Base-by-base conservation (phyloP, 2,888 invertebrate genomes). In the Xanthorhoe spadicearia region DNA sequence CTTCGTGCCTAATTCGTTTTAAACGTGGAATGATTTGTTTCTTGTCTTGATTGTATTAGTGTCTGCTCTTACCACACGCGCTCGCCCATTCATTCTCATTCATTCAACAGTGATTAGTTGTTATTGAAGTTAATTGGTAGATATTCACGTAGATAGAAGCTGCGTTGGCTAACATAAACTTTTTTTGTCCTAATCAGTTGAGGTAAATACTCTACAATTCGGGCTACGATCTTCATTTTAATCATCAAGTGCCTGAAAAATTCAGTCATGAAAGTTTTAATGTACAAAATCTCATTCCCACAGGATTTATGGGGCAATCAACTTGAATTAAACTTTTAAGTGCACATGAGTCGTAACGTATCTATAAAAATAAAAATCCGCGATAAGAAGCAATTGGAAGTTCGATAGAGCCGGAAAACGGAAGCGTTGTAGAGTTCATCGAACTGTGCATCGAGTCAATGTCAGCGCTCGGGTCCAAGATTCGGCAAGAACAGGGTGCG, bases 401-500 rank as follows among this genome's bases (percentile, higher is more conserved):
- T 79, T 82, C 74, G 80, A 82, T 84, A 85, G 77, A 79, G 78
- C 79, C 86, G 88, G 89, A 87, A 88, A 86, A 80, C 85, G 89
- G 89, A 90, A 90, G 85, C 85, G 77, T 78, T 78, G 78, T 69
- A 72, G 80, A 82, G 90, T 84, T 89, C 87, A 79, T 81, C 84
- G 90, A 91, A 87, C 92, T 81, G 72, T 72, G 79, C 82, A 82
- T 68, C 78, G 86, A 92, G 91, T 92, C 92, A 92, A 92, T 92
- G 92, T 92, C 92, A 92, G 88, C 83, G 78, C 83, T 77, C 79
- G 82, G 87, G 83, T 85, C 88, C 86, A 89, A 90, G 89, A 90
- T 92, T 89, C 87, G 88, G 86, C 84, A 84, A 86, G 87, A 87
- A 86, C 83, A 84, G 85, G 92, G 89, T 84, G 79, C 81, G 74